Conservation (phyloP, 1,140 invertebrate species). For the Cephus cinctus region DNA sequence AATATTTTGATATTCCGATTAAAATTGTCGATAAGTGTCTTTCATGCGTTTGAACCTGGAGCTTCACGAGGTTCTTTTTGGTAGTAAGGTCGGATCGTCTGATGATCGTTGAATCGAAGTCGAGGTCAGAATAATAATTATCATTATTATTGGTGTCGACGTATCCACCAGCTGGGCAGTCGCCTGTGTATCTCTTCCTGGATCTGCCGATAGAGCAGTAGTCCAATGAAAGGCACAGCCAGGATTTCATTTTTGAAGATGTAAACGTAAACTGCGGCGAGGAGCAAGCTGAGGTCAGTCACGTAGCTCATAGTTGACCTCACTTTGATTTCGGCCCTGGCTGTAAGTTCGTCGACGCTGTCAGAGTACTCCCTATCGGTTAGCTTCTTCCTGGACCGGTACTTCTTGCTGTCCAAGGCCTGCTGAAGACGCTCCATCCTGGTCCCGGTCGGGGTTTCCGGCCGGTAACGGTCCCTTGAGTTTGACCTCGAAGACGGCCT, state of each 20-base stretch:
- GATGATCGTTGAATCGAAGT: constrained; percentile 2
- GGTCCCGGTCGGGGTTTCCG: constrained; percentile 20
- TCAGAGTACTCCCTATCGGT: constrained; percentile 8
- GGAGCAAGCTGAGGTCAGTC: constrained; percentile 68
- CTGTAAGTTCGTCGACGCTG: constrained; percentile 26
- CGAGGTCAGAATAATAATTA: constrained; percentile 3
- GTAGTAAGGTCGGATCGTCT: too few species aligned
- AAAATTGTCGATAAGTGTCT: neutral
- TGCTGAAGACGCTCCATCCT: constrained; percentile 37
- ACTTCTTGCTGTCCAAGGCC: constrained; percentile 27
- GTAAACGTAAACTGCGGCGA: constrained; percentile 68
- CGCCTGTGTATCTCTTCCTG: constrained; percentile 56
- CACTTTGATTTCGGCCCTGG: constrained; percentile 65
- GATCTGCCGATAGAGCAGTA: constrained; percentile 74
- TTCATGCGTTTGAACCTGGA: too few species aligned
- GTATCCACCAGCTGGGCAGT: constrained; percentile 33
- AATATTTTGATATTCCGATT: neutral
- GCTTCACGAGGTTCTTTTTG: too few species aligned
- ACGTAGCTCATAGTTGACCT: constrained; percentile 65
- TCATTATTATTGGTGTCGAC: neutral
- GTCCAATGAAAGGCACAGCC: constrained; percentile 71
- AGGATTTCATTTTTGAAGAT: constrained; percentile 74
- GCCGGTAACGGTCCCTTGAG: constrained; percentile 36
- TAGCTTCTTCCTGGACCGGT: constrained; percentile 15
- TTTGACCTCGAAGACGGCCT: constrained; percentile 32